Base-by-base conservation (phyloP, 2,888 invertebrate genomes). In the Tuberolachnus salignus region DNA sequence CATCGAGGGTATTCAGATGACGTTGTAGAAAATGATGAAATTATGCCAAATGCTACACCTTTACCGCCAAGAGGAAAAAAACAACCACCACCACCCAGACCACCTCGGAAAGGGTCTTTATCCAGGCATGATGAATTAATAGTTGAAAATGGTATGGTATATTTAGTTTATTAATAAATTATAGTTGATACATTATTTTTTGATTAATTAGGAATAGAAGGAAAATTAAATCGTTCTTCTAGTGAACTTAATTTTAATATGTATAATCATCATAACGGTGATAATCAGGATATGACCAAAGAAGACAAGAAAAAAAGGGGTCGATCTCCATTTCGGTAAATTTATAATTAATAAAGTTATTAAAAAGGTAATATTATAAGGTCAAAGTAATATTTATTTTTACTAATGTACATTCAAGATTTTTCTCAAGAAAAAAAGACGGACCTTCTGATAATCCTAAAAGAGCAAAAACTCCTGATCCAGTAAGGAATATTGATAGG, bases 251-350 rank as follows among this genome's bases (percentile, higher is more conserved):
- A 94, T 83, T 90, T 94, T 87, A 89, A 91, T 8, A 89, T 91
- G 14, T 90, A 91, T 84, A 74, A 71, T 49, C 72, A 80, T 57
- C 72, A 80, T 49, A 80, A 80, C 14, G 46, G 19, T 0, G 34
- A 63, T 16, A 26, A 26, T 34, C 57, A 67, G 6, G 55, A 49
- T 14, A 51, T 49, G 11, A 63, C 14, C 51, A 90, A 91, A 83
- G 89, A 91, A 83, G 89, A 91, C 81, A 92, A 93, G 84, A 91
- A 93, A 85, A 90, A 91, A 84, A 88, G 96, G 13, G 95, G 95
- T 73, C 90, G 95, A 82, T 96, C 96, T 55, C 96, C 97, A 21
- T 97, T 98, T 86, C 93, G 93, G 91, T 93, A 85, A 69, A 46
- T 44, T 49, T 71, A 51, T n/a, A 64, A 21, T n/a, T 21, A n/a